Percentiles rank a stretch among this genome's conserved stretches.
phyloP scores from a whole-genome alignment of 2,797 vertebrate species.

The Synanceia verrucosa region DNA sequence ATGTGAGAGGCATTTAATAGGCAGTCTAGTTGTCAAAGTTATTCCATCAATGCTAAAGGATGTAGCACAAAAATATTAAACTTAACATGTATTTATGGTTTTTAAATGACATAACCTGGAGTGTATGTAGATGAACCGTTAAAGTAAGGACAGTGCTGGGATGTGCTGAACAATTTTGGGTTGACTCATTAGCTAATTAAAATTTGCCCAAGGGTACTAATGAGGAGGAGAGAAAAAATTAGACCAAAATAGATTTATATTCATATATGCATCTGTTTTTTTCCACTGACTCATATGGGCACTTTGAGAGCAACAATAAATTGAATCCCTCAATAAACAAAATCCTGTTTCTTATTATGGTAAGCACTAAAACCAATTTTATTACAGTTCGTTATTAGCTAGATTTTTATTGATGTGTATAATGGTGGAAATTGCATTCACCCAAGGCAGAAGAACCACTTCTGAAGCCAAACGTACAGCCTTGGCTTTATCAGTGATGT shows the following conservation, averaged over 20 bases:
- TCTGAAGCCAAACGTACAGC: slow-evolving; percentile 10
- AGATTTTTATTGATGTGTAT: background rate
- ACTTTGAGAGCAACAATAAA: background rate
- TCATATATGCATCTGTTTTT: background rate
- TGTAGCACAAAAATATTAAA: slow-evolving; percentile 24
- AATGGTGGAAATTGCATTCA: background rate
- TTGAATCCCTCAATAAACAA: too few species aligned
- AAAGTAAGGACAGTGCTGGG: background rate
- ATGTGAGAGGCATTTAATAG: slow-evolving; percentile 64
- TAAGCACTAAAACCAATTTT: background rate
- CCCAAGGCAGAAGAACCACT: background rate
- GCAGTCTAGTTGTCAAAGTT: slow-evolving; percentile 36
- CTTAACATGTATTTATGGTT: background rate
- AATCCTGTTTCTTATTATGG: background rate
- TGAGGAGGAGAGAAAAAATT: background rate
- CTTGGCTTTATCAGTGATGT: slow-evolving; percentile 23
- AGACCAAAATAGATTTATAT: background rate
- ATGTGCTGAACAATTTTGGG: background rate
- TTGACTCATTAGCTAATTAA: background rate
- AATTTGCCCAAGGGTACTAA: background rate
- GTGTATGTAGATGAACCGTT: background rate
- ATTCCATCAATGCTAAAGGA: slow-evolving; percentile 30
- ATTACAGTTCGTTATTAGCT: background rate
- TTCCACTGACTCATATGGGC: background rate
- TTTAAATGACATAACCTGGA: background rate